These are phyloP conservation scores for Atta colombica DNA, from an alignment of 1,140 invertebrate genomes.

Conservation along the genomic window DNA sequence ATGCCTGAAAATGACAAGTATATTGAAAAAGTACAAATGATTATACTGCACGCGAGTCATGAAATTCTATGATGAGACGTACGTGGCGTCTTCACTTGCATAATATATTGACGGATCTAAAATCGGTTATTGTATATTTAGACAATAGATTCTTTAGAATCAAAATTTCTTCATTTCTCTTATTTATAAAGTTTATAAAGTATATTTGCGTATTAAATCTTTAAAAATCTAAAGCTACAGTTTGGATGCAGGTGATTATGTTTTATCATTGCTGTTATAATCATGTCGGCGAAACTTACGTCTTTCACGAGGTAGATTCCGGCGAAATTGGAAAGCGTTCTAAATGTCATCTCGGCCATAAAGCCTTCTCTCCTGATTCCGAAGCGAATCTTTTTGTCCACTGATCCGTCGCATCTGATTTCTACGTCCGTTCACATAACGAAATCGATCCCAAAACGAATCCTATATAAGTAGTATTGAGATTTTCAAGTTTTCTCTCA, in stretches of 20 bases:
- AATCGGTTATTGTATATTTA: not conserved
- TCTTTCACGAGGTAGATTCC: slow-evolving; percentile 30
- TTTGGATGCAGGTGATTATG: not conserved
- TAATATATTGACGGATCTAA: not conserved
- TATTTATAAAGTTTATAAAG: not conserved
- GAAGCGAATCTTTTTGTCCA: slow-evolving; percentile 14
- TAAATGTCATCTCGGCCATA: slow-evolving; percentile 69
- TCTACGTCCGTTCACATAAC: not conserved
- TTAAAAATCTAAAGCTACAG: not conserved
- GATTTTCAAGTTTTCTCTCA: not conserved
- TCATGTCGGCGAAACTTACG: slow-evolving; percentile 37
- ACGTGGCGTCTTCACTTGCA: not conserved
- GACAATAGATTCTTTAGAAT: too few species aligned
- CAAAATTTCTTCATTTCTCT: not conserved
- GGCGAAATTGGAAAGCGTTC: slow-evolving; percentile 70
- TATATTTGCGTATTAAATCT: not conserved
- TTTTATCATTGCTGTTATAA: not conserved
- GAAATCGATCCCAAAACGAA: slow-evolving; percentile 1
- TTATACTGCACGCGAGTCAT: slow-evolving; percentile 11
- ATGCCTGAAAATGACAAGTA: slow-evolving; percentile 2
- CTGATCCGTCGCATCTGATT: not conserved
- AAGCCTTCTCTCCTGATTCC: slow-evolving; percentile 44
- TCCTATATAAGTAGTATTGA: not conserved
- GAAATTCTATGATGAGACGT: slow-evolving; percentile 30
- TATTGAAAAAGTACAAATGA: not conserved